A percentile compares a stretch with the other conserved stretches of the same genome.
Evolutionary conservation across 2,888 invertebrate species (phyloP).

Genomic region (Formica aserva): DNA sequence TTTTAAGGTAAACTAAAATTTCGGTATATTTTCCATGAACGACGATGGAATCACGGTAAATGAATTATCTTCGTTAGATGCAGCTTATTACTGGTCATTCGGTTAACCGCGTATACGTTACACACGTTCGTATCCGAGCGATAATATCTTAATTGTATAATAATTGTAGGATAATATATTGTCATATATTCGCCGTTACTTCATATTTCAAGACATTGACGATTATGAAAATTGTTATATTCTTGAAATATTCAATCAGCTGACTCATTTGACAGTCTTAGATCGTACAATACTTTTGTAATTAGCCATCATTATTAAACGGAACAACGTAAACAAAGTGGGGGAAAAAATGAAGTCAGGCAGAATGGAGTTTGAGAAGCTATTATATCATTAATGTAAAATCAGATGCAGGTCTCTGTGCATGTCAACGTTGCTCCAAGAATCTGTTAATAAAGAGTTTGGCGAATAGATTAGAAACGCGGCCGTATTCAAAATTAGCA

Average conservation of each 20-base stretch:
- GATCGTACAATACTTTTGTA: neutral
- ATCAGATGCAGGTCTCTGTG: neutral
- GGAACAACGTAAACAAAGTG: neutral
- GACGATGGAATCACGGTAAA: constrained; percentile 57
- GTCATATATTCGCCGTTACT: neutral
- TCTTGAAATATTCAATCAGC: neutral
- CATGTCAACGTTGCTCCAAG: neutral
- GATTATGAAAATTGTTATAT: neutral
- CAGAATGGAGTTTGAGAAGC: neutral
- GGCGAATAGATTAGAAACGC: constrained; percentile 69
- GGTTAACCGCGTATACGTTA: constrained; percentile 53
- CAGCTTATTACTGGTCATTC: constrained; percentile 50
- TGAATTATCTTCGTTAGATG: constrained; percentile 56
- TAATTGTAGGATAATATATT: constrained; percentile 23
- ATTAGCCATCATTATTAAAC: neutral
- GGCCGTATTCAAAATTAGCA: constrained; percentile 73
- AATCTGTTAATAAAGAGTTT: constrained; percentile 65
- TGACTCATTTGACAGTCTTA: neutral
- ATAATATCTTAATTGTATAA: constrained; percentile 37
- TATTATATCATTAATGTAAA: neutral
- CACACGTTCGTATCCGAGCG: constrained; percentile 23
- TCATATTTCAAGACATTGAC: neutral
- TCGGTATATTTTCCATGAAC: constrained; percentile 67
- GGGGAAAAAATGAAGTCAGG: neutral
- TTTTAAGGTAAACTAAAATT: constrained; percentile 73